These are phyloP conservation scores for Alsophila aescularia DNA, from an alignment of 2,888 invertebrate genomes.

Conservation along the genomic window DNA sequence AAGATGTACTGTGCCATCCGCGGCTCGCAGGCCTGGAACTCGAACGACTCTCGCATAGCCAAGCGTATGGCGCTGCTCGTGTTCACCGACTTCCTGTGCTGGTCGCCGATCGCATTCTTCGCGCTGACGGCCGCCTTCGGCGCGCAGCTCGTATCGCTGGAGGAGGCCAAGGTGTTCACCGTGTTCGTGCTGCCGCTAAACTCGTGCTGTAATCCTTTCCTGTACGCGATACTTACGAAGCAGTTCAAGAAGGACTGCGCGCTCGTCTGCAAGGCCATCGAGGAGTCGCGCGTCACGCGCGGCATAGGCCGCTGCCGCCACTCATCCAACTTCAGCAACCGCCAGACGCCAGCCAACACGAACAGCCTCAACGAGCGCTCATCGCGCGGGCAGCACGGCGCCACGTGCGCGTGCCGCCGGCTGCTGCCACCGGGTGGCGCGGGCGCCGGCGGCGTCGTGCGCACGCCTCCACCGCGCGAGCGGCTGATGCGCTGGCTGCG, in stretches of 20 bases:
- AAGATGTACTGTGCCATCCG: constrained; percentile 99
- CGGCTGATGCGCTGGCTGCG: constrained; percentile 72
- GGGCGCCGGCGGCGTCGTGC: constrained; percentile 79
- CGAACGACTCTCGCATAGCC: constrained; percentile 97
- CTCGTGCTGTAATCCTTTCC: constrained; percentile 98
- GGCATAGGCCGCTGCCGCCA: constrained; percentile 94
- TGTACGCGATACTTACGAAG: constrained; percentile 98
- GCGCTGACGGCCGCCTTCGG: constrained; percentile 97
- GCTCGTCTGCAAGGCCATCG: constrained; percentile 97
- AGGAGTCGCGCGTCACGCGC: constrained; percentile 95
- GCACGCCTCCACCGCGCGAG: constrained; percentile 62
- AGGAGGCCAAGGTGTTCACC: constrained; percentile 98
- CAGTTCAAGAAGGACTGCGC: constrained; percentile 99
- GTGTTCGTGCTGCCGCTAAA: constrained; percentile 98
- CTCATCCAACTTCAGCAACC: constrained; percentile 94
- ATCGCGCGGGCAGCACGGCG: constrained; percentile 90
- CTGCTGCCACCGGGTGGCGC: constrained; percentile 87
- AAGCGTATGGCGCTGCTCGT: constrained; percentile 98
- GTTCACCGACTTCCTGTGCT: constrained; percentile 98
- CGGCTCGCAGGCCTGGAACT: constrained; percentile 99
- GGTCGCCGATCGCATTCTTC: constrained; percentile 99
- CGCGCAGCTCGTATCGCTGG: constrained; percentile 94
- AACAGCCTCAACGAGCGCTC: constrained; percentile 89
- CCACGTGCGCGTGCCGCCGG: constrained; percentile 81
- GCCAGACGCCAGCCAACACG: constrained; percentile 94